Base-by-base conservation (phyloP, 1,140 invertebrate species). In the Leucophenga varia region DNA sequence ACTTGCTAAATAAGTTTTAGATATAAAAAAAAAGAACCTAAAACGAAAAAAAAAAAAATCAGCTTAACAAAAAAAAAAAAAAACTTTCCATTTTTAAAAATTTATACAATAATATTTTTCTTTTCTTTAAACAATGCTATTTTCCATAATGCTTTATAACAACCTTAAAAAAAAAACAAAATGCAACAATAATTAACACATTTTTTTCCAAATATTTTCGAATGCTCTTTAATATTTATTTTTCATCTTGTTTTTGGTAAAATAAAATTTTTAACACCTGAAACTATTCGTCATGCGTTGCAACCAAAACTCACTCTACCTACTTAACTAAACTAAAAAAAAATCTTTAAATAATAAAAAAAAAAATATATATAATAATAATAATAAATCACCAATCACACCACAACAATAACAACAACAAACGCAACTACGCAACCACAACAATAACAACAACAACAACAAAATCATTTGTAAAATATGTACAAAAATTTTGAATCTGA, bases 131-230 rank as follows among this genome's bases (percentile, higher is more conserved):
- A n/a, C n/a, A n/a, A n/a, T n/a, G n/a, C n/a, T n/a, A n/a, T n/a
- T n/a, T n/a, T n/a, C n/a, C n/a, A n/a, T n/a, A n/a, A n/a, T n/a
- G n/a, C n/a, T n/a, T n/a, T n/a, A n/a, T n/a, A n/a, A n/a, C n/a
- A n/a, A n/a, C n/a, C n/a, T n/a, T n/a, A n/a, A 28, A 40, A 50
- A 34, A 34, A 34, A 34, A 54, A 44, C 55, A 51, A 49, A 41
- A 21, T 31, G 21, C 39, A 30, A 45, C 47, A 54, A 25, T 10
- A 25, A 25, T 6, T 25, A 25, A 25, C 5, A 25, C 10, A 25
- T 25, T 6, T 10, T 25, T 25, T 17, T 16, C 17, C 17, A 16
- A 37, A 37, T 37, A 10, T 37, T 14, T 16, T 16, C 35, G 16
- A 14, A 37, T 37, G 35, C 16, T 18, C 16, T 37, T 37, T 19